Evolutionary conservation across 1,140 invertebrate species (phyloP).

Genomic region (Drosophila parvula): DNA sequence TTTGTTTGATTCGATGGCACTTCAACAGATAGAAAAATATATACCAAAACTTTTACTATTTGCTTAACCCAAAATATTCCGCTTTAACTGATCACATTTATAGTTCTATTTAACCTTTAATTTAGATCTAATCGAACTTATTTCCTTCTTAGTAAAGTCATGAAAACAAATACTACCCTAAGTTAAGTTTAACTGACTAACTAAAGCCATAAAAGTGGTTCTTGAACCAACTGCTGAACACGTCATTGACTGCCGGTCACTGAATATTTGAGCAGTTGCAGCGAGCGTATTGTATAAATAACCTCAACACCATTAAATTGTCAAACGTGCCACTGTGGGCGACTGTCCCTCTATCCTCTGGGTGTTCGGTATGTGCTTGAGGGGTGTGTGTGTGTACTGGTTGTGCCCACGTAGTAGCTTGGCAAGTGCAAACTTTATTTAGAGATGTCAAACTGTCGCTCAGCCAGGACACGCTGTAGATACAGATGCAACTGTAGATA

Average conservation of each 20-base stretch:
- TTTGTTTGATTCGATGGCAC: background rate
- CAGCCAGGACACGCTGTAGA: constrained; percentile 55
- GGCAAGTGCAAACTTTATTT: constrained; percentile 78
- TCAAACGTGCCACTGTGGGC: constrained; percentile 57
- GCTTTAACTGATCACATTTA: background rate
- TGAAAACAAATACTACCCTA: background rate
- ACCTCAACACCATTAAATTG: constrained; percentile 82
- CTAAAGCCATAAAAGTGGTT: constrained; percentile 13
- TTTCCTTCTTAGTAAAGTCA: background rate
- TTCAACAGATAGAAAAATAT: background rate
- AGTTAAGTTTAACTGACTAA: constrained; percentile 1
- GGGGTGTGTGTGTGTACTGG: constrained; percentile 23
- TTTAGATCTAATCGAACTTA: background rate
- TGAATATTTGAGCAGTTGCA: constrained; percentile 71
- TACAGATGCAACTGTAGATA: constrained; percentile 29
- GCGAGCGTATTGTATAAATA: constrained; percentile 77
- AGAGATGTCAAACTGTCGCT: constrained; percentile 80
- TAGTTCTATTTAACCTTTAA: too few relatives aligned
- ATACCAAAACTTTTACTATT: background rate
- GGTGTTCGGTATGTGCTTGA: background rate
- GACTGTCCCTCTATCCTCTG: constrained; percentile 15
- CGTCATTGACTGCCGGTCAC: constrained; percentile 63
- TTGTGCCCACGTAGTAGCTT: constrained; percentile 47
- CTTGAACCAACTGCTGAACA: constrained; percentile 28
- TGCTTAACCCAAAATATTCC: background rate